Conservation (phyloP, 2,113 vertebrate genomes). For the Channa argus region DNA sequence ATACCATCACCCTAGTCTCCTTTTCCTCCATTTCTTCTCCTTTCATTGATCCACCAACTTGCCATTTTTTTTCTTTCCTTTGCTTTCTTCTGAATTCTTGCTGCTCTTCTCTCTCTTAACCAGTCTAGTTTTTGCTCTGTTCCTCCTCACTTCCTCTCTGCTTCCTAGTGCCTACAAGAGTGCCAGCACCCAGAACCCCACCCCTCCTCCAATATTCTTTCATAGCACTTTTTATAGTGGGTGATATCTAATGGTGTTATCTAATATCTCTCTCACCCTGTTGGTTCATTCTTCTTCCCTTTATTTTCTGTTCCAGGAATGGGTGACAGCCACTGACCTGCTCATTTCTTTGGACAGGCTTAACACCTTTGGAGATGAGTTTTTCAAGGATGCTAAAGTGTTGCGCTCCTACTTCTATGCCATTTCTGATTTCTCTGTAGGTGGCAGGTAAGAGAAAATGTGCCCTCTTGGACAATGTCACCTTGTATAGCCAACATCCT, state of each 20-base stretch:
- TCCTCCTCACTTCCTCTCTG: slow-evolving; percentile 3
- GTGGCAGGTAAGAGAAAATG: slow-evolving; percentile 88
- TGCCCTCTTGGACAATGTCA: slow-evolving; percentile 14
- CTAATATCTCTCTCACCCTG: slow-evolving; percentile 15
- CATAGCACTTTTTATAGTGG: not conserved
- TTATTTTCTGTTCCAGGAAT: slow-evolving; percentile 84
- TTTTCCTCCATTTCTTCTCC: not conserved
- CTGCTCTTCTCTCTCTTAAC: slow-evolving; percentile 8
- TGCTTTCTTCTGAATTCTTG: not conserved
- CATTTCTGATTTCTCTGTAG: slow-evolving; percentile 94
- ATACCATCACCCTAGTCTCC: slow-evolving; percentile 9
- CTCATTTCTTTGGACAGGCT: slow-evolving; percentile 93
- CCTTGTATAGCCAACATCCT: not conserved
- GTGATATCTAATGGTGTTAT: slow-evolving; percentile 27
- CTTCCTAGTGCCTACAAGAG: slow-evolving; percentile 16
- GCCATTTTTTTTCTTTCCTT: slow-evolving; percentile 22
- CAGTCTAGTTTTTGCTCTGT: not conserved
- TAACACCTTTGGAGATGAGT: slow-evolving; percentile 96
- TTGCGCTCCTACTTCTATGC: slow-evolving; percentile 94
- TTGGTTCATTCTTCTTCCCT: slow-evolving; percentile 6
- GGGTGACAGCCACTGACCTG: slow-evolving; percentile 95
- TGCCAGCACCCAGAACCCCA: slow-evolving; percentile 16
- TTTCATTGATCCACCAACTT: slow-evolving; percentile 28
- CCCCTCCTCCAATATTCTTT: not conserved
- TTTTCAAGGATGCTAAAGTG: slow-evolving; percentile 94